Percentiles rank a stretch among this genome's conserved stretches.
These are phyloP conservation scores for Apostichopus californicus DNA, from an alignment of 35 echinoderm and acorn worm species.

Conservation along the genomic window DNA sequence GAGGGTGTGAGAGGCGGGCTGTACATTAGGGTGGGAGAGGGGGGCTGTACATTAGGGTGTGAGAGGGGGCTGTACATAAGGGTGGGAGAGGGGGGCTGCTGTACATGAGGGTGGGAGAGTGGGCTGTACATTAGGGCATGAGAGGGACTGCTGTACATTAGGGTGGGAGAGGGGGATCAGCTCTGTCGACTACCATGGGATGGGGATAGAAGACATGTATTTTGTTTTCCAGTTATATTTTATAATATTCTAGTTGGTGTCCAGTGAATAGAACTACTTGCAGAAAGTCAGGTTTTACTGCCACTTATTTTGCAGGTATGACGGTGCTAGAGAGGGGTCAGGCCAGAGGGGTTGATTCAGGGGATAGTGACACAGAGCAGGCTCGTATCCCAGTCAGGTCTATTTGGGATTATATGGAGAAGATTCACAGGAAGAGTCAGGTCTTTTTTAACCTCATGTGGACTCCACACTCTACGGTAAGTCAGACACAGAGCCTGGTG, in stretches of 20 bases:
- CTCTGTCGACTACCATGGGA: too few relatives aligned
- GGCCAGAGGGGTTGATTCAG: slow-evolving; percentile 55
- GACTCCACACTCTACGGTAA: slow-evolving; percentile 75
- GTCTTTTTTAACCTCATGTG: slow-evolving; percentile 93
- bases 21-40: too few relatives aligned
- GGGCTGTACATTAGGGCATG: too few relatives aligned
- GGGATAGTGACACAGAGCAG: slow-evolving; percentile 53
- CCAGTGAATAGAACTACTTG: neutral
- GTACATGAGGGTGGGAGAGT: too few relatives aligned
- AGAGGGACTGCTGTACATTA: too few relatives aligned
- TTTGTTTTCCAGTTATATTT: too few relatives aligned
- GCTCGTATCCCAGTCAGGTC: slow-evolving; percentile 62
- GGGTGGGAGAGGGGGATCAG: too few relatives aligned
- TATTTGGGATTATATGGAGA: slow-evolving; percentile 92
- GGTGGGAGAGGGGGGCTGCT: too few relatives aligned
- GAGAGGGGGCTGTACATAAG: too few relatives aligned
- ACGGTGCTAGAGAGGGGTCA: slow-evolving; percentile 55
- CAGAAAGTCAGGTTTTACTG: neutral
- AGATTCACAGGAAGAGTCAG: slow-evolving; percentile 72
- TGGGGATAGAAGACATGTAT: too few relatives aligned
- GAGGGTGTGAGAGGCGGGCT: too few relatives aligned
- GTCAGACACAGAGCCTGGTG: neutral
- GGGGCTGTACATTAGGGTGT: too few relatives aligned
- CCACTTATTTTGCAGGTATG: slow-evolving; percentile 18
- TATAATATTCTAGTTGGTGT: neutral